phyloP scores from a whole-genome alignment of 2,113 vertebrate genomes.

The Pogona vitticeps region DNA sequence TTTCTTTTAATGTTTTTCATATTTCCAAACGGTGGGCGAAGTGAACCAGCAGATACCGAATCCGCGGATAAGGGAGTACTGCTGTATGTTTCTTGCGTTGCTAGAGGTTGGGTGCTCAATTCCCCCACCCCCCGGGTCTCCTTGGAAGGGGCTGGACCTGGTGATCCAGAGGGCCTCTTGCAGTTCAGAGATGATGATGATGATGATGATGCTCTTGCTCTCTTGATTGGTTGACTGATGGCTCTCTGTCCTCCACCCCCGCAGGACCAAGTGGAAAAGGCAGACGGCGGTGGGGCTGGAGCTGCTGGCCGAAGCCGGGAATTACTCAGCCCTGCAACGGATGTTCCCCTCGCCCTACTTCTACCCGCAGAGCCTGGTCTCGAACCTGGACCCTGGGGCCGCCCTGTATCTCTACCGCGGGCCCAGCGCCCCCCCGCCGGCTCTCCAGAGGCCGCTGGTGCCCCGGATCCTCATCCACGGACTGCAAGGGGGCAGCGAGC shows the following conservation, averaged over 20 bases:
- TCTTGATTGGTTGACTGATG: too few species aligned
- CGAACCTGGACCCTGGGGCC: slow-evolving; percentile 94
- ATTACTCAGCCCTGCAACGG: slow-evolving; percentile 94
- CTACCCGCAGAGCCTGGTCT: slow-evolving; percentile 95
- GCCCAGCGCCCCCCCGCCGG: slow-evolving; percentile 90
- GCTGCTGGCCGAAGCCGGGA: slow-evolving; percentile 94
- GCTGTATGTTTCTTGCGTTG: too few species aligned
- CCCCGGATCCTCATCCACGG: slow-evolving; percentile 96
- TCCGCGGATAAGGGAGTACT: too few species aligned
- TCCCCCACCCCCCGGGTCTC: too few species aligned
- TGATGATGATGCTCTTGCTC: too few species aligned
- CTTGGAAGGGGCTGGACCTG: too few species aligned
- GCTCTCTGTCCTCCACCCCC: not conserved
- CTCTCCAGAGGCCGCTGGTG: slow-evolving; percentile 91
- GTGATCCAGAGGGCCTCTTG: too few species aligned
- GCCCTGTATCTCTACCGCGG: slow-evolving; percentile 95
- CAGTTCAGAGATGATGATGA: too few species aligned
- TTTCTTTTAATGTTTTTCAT: too few species aligned
- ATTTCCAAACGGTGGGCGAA: too few species aligned
- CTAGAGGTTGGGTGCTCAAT: too few species aligned
- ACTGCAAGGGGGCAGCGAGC: slow-evolving; percentile 89
- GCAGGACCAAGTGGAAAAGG: slow-evolving; percentile 97
- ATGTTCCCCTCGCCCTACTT: slow-evolving; percentile 98
- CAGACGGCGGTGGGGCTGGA: slow-evolving; percentile 97
- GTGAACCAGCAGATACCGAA: too few species aligned